Evolutionary conservation across 2,113 vertebrate species (phyloP).

Genomic region (Salvelinus fontinalis): DNA sequence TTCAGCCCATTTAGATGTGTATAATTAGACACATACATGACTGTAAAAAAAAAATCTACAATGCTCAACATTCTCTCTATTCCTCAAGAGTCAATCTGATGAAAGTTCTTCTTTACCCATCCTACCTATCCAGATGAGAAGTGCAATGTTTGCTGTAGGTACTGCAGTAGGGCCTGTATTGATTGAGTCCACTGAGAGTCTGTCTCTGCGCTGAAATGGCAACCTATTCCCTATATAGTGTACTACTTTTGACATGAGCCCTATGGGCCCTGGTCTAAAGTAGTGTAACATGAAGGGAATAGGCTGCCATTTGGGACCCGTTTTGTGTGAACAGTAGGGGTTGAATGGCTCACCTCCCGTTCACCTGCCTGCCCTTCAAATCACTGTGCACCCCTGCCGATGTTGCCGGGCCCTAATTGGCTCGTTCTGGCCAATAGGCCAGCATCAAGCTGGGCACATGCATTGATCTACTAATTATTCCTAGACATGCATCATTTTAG

Average conservation of each 20-base stretch:
- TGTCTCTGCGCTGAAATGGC: neutral
- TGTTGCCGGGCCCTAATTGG: slow-evolving; percentile 31
- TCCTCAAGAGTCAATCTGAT: neutral
- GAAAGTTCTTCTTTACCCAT: neutral
- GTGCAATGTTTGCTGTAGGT: neutral
- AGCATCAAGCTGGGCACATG: slow-evolving; percentile 33
- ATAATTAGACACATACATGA: no score
- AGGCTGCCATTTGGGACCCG: no score
- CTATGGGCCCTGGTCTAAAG: no score
- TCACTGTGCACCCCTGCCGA: slow-evolving; percentile 22
- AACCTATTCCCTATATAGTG: no score
- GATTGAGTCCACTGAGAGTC: slow-evolving; percentile 36
- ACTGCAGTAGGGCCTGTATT: neutral
- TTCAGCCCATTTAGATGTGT: no score
- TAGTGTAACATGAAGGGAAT: no score
- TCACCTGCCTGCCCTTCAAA: slow-evolving; percentile 52
- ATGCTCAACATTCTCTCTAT: no score
- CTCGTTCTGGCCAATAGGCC: slow-evolving; percentile 28
- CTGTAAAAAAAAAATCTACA: no score
- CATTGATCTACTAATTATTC: slow-evolving; percentile 45
- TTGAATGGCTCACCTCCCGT: slow-evolving; percentile 38
- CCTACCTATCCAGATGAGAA: neutral
- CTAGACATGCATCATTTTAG: slow-evolving; percentile 3
- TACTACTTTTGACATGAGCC: no score
- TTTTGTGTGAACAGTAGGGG: slow-evolving; percentile 15